Evolutionary conservation across 2,888 invertebrate species (phyloP).

Genomic region (Dendrolimus pini): DNA sequence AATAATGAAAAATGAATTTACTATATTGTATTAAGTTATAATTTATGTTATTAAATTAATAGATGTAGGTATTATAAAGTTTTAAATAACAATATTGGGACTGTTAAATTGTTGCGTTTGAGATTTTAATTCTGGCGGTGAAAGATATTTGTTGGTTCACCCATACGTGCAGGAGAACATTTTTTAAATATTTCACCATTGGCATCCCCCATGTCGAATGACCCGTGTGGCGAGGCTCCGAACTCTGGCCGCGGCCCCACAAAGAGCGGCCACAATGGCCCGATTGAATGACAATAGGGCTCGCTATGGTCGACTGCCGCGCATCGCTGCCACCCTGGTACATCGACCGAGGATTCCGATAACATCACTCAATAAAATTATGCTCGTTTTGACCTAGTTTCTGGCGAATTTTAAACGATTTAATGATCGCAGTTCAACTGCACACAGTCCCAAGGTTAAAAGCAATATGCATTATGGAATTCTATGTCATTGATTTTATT

Average conservation of each 20-base stretch:
- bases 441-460: neutral
- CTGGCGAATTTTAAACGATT: conserved; percentile 36
- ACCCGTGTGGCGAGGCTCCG: conserved; percentile 25
- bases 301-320: conserved; percentile 50
- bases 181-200: conserved; percentile 24
- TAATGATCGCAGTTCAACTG: conserved; percentile 41
- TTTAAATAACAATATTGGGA: no score
- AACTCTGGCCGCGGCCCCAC: conserved; percentile 17
- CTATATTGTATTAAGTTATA: no score
- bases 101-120: no score
- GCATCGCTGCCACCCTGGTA: conserved; percentile 37
- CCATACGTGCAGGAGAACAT: neutral
- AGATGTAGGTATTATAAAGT: no score
- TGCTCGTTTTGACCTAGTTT: conserved; percentile 49
- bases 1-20: no score
- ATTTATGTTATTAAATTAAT: no score
- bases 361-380: conserved; percentile 41
- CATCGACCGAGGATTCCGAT: conserved; percentile 13
- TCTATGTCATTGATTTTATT: no score
- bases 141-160: no score
- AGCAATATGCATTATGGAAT: no score
- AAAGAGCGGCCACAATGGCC: conserved; percentile 55
- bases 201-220: conserved; percentile 46
- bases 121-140: no score
- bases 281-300: conserved; percentile 66